A percentile compares a stretch with the other conserved stretches of the same genome.
Evolutionary conservation across 2,113 vertebrate genomes (phyloP).

Genomic region (Acinonyx jubatus): DNA sequence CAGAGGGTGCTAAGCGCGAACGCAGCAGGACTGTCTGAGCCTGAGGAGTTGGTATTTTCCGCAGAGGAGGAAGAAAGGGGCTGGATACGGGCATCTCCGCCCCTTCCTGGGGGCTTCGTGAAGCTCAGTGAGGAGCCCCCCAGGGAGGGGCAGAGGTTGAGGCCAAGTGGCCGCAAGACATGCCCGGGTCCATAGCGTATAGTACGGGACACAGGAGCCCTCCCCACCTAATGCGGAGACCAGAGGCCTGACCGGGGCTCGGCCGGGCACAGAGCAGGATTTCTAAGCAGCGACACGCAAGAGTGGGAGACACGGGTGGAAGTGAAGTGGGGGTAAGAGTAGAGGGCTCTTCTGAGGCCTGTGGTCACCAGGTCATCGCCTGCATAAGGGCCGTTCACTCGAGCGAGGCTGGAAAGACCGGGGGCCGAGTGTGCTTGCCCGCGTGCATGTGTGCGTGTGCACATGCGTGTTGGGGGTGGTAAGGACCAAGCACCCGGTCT

Average conservation of each 20-base stretch:
- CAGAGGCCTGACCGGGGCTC: neutral
- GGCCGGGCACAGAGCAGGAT: neutral
- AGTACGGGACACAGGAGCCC: neutral
- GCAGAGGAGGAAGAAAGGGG: neutral
- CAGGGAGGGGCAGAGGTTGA: neutral
- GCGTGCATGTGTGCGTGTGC: neutral
- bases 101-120: neutral
- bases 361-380: neutral
- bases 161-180: neutral
- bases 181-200: neutral
- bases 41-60: neutral
- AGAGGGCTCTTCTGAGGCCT: neutral
- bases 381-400: neutral
- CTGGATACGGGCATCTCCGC: neutral
- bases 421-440: neutral
- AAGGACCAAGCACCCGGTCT: constrained; percentile 9
- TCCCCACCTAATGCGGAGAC: neutral
- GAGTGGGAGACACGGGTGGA: neutral
- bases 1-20: neutral
- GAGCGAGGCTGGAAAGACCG: neutral
- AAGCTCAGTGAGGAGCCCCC: neutral
- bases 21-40: neutral
- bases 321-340: neutral
- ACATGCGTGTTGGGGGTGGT: neutral
- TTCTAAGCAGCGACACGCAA: neutral